phyloP scores from a whole-genome alignment of 1,140 invertebrate genomes.

The Psilanteris sp. region DNA sequence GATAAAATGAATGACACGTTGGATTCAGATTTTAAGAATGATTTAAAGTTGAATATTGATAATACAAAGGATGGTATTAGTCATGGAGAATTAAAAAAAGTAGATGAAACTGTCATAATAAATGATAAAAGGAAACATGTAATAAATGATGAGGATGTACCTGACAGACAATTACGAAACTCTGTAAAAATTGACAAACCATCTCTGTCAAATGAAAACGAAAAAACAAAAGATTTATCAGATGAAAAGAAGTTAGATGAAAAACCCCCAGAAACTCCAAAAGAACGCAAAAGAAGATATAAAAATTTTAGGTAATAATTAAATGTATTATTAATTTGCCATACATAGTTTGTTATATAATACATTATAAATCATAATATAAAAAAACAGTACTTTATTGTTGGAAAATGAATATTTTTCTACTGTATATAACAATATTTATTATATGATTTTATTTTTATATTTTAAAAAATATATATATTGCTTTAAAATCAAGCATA shows the following conservation, averaged over 20 bases:
- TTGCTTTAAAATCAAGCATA: no score
- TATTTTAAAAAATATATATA: no score
- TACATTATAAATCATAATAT: no score
- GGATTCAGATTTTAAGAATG: neutral
- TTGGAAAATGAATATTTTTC: no score
- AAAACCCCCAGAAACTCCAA: slow-evolving; percentile 38
- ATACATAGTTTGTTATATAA: no score
- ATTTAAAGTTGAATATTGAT: no score
- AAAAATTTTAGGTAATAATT: slow-evolving; percentile 38
- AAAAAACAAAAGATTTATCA: neutral
- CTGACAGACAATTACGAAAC: slow-evolving; percentile 25
- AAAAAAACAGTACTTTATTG: no score
- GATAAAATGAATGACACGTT: no score
- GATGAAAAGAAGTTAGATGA: slow-evolving; percentile 24
- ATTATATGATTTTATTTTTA: no score
- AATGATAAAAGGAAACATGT: neutral
- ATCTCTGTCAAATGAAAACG: slow-evolving; percentile 3
- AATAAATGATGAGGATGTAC: slow-evolving; percentile 1
- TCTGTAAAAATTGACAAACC: slow-evolving; percentile 20
- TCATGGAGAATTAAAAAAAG: neutral
- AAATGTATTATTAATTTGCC: neutral
- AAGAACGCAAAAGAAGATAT: slow-evolving; percentile 34
- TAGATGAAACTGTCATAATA: neutral
- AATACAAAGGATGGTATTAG: neutral
- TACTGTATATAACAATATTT: no score